A percentile compares a stretch with the other conserved stretches of the same genome.
phyloP scores from a whole-genome alignment of 2,797 vertebrate species.

The Pantherophis alleghaniensis region DNA sequence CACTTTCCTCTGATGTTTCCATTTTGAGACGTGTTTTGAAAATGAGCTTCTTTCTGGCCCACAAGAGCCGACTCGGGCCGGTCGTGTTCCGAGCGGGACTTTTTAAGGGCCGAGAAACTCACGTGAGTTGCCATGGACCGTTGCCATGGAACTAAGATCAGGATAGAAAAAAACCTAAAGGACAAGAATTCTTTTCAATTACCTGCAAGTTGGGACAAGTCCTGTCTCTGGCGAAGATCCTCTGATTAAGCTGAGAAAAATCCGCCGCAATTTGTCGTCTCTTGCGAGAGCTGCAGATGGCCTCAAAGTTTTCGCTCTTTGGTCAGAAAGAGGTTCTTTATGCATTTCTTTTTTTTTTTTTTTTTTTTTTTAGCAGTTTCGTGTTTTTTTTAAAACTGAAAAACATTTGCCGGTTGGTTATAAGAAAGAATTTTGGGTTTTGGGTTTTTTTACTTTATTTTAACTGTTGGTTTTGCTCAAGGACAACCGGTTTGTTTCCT shows the following conservation, averaged over 20 bases:
- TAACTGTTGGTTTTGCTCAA: not conserved
- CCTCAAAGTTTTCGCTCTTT: not conserved
- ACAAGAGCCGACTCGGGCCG: not conserved
- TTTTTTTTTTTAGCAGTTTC: not conserved
- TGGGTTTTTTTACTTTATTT: not conserved
- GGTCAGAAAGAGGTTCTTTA: not conserved
- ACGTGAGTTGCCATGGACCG: not conserved
- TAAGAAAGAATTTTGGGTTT: not conserved
- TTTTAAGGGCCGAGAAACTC: not conserved
- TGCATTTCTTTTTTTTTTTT: not conserved
- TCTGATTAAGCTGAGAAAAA: not conserved
- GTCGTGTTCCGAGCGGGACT: slow-evolving; percentile 6
- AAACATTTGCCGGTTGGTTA: too few relatives aligned
- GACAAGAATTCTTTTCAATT: too few relatives aligned
- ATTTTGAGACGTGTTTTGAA: slow-evolving; percentile 33
- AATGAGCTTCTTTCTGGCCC: accelerated
- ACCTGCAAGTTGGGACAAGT: not conserved
- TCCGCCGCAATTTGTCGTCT: not conserved
- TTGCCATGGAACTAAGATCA: too few relatives aligned
- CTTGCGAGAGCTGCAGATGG: not conserved
- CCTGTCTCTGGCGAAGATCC: too few relatives aligned
- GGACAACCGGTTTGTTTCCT: not conserved
- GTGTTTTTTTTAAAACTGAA: too few relatives aligned
- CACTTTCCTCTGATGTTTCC: not conserved
- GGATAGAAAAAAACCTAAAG: too few relatives aligned